A percentile compares a stretch with the other conserved stretches of the same genome.
Evolutionary conservation across 2,113 vertebrate genomes (phyloP).

Genomic region (Corvus moneduloides): DNA sequence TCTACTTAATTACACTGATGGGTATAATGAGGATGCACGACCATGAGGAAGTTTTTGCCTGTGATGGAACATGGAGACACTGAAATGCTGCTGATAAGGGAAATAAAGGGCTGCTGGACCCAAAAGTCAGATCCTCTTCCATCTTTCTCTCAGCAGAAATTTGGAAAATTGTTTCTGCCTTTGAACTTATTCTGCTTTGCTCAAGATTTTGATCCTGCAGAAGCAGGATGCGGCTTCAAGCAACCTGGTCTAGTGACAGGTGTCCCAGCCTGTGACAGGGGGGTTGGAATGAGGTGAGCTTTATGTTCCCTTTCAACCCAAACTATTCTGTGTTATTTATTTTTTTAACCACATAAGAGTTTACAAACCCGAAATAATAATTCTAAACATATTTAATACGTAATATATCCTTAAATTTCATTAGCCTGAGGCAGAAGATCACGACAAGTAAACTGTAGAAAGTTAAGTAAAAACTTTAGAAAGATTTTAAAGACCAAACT

Average conservation of each 20-base stretch:
- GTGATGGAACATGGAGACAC: background rate
- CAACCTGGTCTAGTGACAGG: background rate
- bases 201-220: background rate
- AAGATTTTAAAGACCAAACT: background rate
- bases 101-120: background rate
- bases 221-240: background rate
- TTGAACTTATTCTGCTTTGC: background rate
- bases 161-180: background rate
- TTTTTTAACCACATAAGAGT: background rate
- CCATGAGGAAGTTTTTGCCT: background rate
- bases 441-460: fast-evolving
- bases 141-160: background rate
- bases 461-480: background rate
- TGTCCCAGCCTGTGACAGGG: background rate
- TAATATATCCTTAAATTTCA: background rate
- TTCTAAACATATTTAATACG: background rate
- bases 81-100: background rate
- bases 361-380: background rate
- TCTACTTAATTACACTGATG: background rate
- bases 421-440: background rate
- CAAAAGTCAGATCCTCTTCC: background rate
- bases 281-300: background rate
- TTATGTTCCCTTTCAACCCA: background rate
- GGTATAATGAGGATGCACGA: background rate
- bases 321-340: background rate